Evolutionary conservation across 1,140 invertebrate species (phyloP), one percentile per base, ranked within the genome.

Genomic region (Trichonephila clavata): DNA sequence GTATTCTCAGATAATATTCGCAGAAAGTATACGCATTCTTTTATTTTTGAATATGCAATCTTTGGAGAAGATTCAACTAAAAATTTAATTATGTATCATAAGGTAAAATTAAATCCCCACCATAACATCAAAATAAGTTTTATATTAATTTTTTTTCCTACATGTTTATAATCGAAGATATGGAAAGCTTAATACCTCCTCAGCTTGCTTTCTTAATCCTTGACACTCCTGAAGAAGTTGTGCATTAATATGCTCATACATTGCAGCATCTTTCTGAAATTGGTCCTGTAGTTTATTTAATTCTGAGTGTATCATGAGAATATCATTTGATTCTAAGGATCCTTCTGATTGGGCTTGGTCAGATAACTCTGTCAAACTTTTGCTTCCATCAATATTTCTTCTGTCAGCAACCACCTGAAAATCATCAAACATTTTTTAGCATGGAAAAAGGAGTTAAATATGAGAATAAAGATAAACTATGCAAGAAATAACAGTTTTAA

Each of bases 261-360:
- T 60, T 39, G 87, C 93, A 84, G 84, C 77, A 57, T 94, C 93
- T 86, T 90, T 94, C 27, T 94, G 87, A 24, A 94, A 90, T 16
- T 94, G 77, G 20, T 90, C 63, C 71, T 94, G 93, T 18, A 94
- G 57, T 61, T 94, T 84, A 32, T 84, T 86, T n/a, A 89, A 50
- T 71, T 94, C 87, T 39, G 57, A 39, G 27, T 88, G 65, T n/a
- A 93, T 93, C 68, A 81, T 60, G 8, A 77, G 18, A 24, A 93
- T 87, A 81, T 93, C 92, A 65, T 93, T 68, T 16, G 86, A 80
- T 59, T 88, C 65, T 10, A 93, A 21, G 21, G 92, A 93, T n/a
- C 20, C 63, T 39, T 86, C 83, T 63, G 89, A 91, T 2, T 60
- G 14, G 18, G 89, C 65, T 20, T 32, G n/a, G 27, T 90, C 86